Percentiles rank a stretch among this genome's conserved stretches.
phyloP scores from a whole-genome alignment of 64 coral and sea anemone species.

The Actinia equina region DNA sequence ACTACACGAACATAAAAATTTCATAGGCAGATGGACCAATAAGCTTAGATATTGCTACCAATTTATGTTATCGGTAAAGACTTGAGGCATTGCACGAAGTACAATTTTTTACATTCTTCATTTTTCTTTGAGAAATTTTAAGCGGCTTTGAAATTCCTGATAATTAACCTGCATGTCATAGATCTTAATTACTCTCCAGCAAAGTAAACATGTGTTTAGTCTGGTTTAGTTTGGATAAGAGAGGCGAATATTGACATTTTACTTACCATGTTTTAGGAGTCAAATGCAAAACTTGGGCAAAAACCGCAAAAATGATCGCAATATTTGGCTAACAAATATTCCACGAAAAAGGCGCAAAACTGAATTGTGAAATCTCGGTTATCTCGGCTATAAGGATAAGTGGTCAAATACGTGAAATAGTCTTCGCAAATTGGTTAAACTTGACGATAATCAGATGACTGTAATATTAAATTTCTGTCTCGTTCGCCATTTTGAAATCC shows the following conservation, averaged over 20 bases:
- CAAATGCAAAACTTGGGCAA: not conserved
- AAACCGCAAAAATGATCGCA: not conserved
- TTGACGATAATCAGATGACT: constrained; percentile 27
- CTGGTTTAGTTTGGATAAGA: constrained; percentile 3
- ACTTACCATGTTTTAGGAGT: not conserved
- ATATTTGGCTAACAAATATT: not conserved
- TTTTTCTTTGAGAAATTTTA: constrained; percentile 17
- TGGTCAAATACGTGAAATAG: constrained; percentile 2
- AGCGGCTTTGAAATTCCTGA: constrained; percentile 9
- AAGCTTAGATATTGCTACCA: not conserved
- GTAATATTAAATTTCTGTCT: constrained; percentile 13
- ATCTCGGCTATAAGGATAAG: not conserved
- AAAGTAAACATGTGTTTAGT: constrained; percentile 19
- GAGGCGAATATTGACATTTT: not conserved
- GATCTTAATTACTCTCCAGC: constrained; percentile 13
- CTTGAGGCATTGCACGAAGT: not conserved
- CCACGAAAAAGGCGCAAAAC: not conserved
- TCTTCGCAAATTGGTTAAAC: not conserved
- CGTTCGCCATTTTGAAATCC: constrained; percentile 6
- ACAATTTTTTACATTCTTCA: constrained; percentile 11
- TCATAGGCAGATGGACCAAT: not conserved
- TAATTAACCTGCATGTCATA: constrained; percentile 27
- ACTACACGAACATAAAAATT: not conserved
- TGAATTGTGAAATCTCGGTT: not conserved
- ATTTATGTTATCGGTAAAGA: not conserved